Evolutionary conservation across 2,113 vertebrate species (phyloP).

Genomic region (Scortum barcoo): DNA sequence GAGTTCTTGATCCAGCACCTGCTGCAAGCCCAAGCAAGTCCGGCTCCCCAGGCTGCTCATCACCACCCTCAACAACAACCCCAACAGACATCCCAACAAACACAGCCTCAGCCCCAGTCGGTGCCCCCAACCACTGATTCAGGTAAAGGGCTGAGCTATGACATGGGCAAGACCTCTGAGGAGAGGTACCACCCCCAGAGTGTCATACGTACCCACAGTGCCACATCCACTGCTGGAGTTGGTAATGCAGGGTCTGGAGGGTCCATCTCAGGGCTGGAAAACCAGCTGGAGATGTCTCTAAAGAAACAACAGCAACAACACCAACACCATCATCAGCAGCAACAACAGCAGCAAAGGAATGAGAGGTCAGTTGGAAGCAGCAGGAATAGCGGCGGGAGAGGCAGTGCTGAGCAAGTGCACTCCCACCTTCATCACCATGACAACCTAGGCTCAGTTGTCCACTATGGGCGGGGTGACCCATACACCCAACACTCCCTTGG

Average conservation of each 20-base stretch:
- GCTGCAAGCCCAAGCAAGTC: slow-evolving; percentile 88
- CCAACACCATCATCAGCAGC: slow-evolving; percentile 76
- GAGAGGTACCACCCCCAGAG: slow-evolving; percentile 94
- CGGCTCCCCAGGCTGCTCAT: slow-evolving; percentile 80
- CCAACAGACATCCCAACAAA: slow-evolving; percentile 78
- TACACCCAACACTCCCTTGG: slow-evolving; percentile 83
- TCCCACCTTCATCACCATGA: slow-evolving; percentile 86
- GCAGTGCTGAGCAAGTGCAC: slow-evolving; percentile 82
- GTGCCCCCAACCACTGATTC: slow-evolving; percentile 82
- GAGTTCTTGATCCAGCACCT: slow-evolving; percentile 96
- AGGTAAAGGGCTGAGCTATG: slow-evolving; percentile 85
- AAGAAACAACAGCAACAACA: slow-evolving; percentile 86
- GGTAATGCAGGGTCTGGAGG: slow-evolving; percentile 78
- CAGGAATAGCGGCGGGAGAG: slow-evolving; percentile 87
- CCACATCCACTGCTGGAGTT: slow-evolving; percentile 83
- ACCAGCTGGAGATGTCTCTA: slow-evolving; percentile 91
- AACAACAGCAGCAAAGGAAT: slow-evolving; percentile 80
- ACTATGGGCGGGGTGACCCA: slow-evolving; percentile 88
- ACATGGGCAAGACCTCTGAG: slow-evolving; percentile 85
- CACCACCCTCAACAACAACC: slow-evolving; percentile 81
- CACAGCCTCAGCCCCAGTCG: slow-evolving; percentile 81
- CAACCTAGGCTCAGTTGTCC: slow-evolving; percentile 91
- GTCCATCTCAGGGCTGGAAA: slow-evolving; percentile 85
- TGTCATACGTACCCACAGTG: slow-evolving; percentile 92
- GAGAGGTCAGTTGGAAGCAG: slow-evolving; percentile 86